Base-by-base conservation (phyloP, 2,888 invertebrate species). In the Cerastis leucographa region DNA sequence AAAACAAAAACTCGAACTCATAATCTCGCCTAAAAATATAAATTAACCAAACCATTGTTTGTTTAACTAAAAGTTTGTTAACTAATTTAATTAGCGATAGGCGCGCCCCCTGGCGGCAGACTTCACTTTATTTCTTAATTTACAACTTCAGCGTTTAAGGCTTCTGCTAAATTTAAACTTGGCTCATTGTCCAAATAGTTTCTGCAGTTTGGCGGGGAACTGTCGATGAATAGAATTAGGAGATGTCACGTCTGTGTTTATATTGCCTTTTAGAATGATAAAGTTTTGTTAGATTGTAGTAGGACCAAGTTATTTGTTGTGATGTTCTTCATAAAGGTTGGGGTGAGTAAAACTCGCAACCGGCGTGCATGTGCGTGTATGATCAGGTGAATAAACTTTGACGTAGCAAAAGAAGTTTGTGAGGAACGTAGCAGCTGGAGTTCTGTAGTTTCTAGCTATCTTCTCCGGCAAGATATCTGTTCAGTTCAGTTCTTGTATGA, bases 61-160 rank as follows among this genome's bases (percentile, higher is more conserved):
- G 75, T 77, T 76, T 66, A 44, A 70, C 69, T 70, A 71, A 77
- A 78, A 83, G 75, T 80, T 82, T 46, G 69, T 72, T 54, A 84
- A 82, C 77, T 84, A 76, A 84, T 84, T 86, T 71, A 80, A 86
- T 86, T 82, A 84, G 67, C 40, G 62, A 51, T 17, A 64, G 11
- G 35, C 56, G 62, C 71, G 61, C 17, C 51, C 51, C 67, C 59
- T 44, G 14, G 29, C 11, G 69, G 56, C 61, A 56, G 75, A 66
- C 49, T 76, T 65, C 62, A 71, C 66, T 73, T 78, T 74, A 84
- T 81, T 75, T 85, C 74, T 76, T 82, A 78, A 81, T 82, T 84
- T 84, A 82, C 71, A 35, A 62, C 66, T 11, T 22, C 56, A 42
- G 71, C 74, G 62, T 74, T 84, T 66, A 74, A 71, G 62, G 42